These are phyloP conservation scores for Leucopsar rothschildi DNA, from an alignment of 2,113 vertebrate species.

Conservation along the genomic window DNA sequence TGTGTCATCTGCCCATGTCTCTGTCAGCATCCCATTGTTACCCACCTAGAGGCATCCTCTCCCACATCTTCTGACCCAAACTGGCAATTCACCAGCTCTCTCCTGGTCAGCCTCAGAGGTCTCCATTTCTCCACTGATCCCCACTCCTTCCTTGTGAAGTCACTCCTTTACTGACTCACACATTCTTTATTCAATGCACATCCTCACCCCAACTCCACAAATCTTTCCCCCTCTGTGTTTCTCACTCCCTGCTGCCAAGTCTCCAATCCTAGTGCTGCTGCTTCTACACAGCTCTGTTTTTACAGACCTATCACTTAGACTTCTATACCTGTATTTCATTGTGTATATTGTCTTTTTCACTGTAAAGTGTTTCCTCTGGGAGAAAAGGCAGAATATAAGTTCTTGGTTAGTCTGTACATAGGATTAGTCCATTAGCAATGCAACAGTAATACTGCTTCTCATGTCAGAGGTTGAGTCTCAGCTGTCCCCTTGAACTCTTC, in stretches of 20 bases:
- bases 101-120: background rate
- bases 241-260: background rate
- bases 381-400: background rate
- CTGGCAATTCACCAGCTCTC: background rate
- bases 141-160: background rate
- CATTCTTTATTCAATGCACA: background rate
- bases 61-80: background rate
- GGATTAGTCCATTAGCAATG: background rate
- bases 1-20: background rate
- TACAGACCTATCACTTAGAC: background rate
- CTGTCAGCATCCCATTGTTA: background rate
- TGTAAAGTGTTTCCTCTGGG: background rate
- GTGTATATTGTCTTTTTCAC: background rate
- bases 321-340: background rate
- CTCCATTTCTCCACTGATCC: no score
- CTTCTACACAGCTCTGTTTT: background rate
- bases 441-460: background rate
- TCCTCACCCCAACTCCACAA: background rate
- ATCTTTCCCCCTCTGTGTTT: background rate
- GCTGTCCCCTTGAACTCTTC: background rate
- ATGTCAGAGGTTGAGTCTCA: background rate
- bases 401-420: background rate
- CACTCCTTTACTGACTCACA: background rate
- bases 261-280: background rate
- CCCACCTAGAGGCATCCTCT: background rate